phyloP scores from a whole-genome alignment of 2,797 vertebrate species.

The Dermochelys coriacea region DNA sequence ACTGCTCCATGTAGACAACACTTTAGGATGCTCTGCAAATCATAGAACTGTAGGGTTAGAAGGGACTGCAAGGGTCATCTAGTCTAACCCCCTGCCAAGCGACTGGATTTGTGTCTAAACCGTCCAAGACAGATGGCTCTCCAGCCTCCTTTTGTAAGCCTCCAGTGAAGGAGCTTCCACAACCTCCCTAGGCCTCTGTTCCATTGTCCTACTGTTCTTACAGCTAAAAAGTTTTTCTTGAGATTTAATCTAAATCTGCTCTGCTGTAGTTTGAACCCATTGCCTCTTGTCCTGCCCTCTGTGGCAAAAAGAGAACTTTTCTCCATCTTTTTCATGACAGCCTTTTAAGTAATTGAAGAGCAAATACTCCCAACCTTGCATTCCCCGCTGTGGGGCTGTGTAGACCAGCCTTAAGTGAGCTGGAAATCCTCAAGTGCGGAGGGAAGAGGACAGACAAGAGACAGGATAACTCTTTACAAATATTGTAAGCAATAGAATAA shows the following conservation, averaged over 20 bases:
- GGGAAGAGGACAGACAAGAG: constrained; percentile 63
- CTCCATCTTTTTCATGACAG: neutral
- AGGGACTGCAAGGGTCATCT: neutral
- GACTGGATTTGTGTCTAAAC: neutral
- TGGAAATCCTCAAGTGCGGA: constrained; percentile 30
- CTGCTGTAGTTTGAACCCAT: neutral
- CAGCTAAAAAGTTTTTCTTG: neutral
- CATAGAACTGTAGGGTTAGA: neutral
- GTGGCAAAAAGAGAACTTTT: neutral
- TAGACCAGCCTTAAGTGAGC: neutral
- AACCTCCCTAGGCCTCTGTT: neutral
- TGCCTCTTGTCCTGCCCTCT: neutral
- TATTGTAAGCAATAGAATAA: constrained; percentile 59
- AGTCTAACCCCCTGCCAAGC: neutral
- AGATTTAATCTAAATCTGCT: neutral
- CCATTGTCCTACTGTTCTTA: neutral
- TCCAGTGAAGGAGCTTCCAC: no score
- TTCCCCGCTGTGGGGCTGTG: neutral
- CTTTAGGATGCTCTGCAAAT: neutral
- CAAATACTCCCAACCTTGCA: neutral
- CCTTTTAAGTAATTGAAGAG: neutral
- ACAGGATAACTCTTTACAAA: constrained; percentile 57
- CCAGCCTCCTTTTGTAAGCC: neutral
- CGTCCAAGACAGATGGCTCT: neutral
- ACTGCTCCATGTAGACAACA: neutral